Conservation (phyloP, 2,113 vertebrate genomes). For the Sinocyclocheilus maitianheensis region DNA sequence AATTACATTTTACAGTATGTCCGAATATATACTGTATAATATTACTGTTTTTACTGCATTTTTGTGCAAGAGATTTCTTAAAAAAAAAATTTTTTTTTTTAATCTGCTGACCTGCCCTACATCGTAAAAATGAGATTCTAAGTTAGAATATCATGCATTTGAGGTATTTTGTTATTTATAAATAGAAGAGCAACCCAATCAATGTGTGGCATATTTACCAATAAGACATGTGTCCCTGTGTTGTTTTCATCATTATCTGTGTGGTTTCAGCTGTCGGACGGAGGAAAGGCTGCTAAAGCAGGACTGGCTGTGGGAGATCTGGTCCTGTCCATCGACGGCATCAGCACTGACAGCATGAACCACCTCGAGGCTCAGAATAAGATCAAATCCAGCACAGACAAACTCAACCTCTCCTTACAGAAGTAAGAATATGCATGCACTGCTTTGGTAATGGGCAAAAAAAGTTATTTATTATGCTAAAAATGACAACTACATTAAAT, state of each 20-base stretch:
- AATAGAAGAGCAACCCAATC: background rate
- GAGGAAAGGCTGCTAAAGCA: slow-evolving; percentile 88
- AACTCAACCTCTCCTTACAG: slow-evolving; percentile 90
- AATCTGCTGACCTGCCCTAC: background rate
- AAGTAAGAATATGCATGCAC: slow-evolving; percentile 76
- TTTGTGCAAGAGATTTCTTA: background rate
- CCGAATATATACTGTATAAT: background rate
- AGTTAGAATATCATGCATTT: background rate
- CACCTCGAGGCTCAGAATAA: slow-evolving; percentile 98
- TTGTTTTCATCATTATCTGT: background rate
- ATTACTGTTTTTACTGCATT: background rate
- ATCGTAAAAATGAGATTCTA: background rate
- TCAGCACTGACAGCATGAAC: slow-evolving; percentile 91
- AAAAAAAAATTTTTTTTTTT: background rate
- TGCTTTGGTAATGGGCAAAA: background rate
- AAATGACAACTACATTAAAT: background rate
- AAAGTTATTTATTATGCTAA: background rate
- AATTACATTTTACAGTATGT: background rate
- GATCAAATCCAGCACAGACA: slow-evolving; percentile 90
- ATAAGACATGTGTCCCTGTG: background rate
- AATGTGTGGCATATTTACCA: too few relatives aligned
- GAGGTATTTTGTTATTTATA: background rate
- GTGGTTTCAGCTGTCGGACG: slow-evolving; percentile 84
- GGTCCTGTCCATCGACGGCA: slow-evolving; percentile 91
- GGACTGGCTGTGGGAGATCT: slow-evolving; percentile 86